These are phyloP conservation scores for Marmota monax DNA, from an alignment of 2,113 vertebrate species.

Conservation along the genomic window DNA sequence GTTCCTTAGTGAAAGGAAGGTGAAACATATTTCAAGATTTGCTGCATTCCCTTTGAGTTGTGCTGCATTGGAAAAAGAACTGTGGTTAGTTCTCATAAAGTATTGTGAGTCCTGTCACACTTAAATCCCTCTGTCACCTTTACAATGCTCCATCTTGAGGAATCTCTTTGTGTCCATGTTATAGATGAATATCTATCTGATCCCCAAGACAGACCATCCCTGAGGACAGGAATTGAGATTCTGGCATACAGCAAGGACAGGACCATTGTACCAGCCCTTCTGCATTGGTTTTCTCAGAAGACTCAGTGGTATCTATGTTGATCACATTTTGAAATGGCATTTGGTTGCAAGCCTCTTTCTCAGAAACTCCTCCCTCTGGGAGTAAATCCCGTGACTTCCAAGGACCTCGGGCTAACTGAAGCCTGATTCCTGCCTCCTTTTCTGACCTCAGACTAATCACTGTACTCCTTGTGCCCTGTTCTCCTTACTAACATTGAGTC, in stretches of 20 bases:
- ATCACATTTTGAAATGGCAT: not conserved
- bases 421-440: not conserved
- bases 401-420: not conserved
- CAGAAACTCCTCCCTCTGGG: not conserved
- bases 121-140: conserved; percentile 45
- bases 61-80: not conserved
- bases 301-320: not conserved
- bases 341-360: not conserved
- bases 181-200: not conserved
- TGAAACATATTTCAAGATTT: not conserved
- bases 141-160: not conserved
- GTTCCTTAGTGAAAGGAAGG: not conserved
- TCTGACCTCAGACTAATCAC: not conserved
- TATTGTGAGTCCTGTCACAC: not conserved
- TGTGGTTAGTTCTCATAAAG: not conserved
- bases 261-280: too few species aligned
- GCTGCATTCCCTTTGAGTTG: not conserved
- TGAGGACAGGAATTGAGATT: not conserved
- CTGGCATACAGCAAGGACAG: not conserved
- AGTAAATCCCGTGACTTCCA: not conserved
- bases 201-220: not conserved
- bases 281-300: not conserved
- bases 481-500: not conserved
- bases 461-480: too few species aligned
- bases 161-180: not conserved